A percentile compares a stretch with the other conserved stretches of the same genome.
Conservation (phyloP, 1,140 invertebrate genomes). For the Cylas formicarius region DNA sequence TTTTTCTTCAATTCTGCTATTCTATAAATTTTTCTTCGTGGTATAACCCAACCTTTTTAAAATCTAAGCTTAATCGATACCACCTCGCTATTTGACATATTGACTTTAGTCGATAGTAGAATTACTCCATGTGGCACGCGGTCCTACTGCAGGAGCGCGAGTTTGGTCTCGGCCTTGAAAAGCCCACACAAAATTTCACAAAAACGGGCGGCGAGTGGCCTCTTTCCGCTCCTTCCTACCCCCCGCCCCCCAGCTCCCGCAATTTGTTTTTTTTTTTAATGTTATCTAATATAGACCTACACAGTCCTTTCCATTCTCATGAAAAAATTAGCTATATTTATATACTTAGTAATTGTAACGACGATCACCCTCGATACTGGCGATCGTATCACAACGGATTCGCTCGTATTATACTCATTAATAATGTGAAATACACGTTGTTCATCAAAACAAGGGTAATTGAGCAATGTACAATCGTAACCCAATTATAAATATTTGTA, state of each 20-base stretch:
- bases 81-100: too few species aligned
- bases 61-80: too few species aligned
- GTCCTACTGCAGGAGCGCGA: too few species aligned
- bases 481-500: slow-evolving; percentile 36
- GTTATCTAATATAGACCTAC: slow-evolving; percentile 48
- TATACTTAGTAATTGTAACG: slow-evolving; percentile 2
- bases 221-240: neutral
- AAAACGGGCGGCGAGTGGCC: slow-evolving; percentile 1
- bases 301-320: slow-evolving; percentile 41
- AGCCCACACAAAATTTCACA: slow-evolving; percentile 13
- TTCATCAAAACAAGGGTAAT: slow-evolving; percentile 28
- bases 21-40: too few species aligned
- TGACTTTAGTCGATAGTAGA: too few species aligned
- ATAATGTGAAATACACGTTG: slow-evolving; percentile 20
- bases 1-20: too few species aligned
- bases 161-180: too few species aligned
- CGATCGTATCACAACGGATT: slow-evolving; percentile 29
- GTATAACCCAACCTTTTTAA: too few species aligned
- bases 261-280: slow-evolving; percentile 11
- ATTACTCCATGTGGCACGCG: too few species aligned
- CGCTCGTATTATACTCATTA: slow-evolving; percentile 8
- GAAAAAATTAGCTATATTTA: slow-evolving; percentile 37
- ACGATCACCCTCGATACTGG: too few species aligned
- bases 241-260: slow-evolving; percentile 1
- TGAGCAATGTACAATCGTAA: slow-evolving; percentile 40